phyloP scores from a whole-genome alignment of 2,888 invertebrate genomes.

The Dexiosoma caninum region DNA sequence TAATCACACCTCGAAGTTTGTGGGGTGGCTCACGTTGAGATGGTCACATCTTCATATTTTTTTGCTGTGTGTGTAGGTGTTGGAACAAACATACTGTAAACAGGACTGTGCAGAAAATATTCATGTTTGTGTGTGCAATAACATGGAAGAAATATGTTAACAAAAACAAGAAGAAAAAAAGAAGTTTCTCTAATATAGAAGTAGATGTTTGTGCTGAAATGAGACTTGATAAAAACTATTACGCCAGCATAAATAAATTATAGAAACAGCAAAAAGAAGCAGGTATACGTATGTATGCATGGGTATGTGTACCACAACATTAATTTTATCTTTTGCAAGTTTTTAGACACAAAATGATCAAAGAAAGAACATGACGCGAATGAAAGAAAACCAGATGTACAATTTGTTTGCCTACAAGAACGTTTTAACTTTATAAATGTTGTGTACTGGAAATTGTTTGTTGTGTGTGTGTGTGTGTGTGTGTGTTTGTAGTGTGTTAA shows the following conservation, averaged over 20 bases:
- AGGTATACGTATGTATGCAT: background rate
- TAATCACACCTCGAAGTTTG: too few species aligned
- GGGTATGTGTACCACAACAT: background rate
- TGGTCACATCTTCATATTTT: background rate
- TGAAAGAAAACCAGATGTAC: conserved; percentile 34
- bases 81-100: background rate
- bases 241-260: conserved; percentile 15
- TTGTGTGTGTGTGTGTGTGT: background rate
- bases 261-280: background rate
- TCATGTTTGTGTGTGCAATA: background rate
- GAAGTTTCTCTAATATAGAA: conserved; percentile 4
- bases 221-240: conserved; percentile 46
- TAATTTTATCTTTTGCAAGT: background rate
- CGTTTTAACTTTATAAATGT: conserved; percentile 33
- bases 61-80: background rate
- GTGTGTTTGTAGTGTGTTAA: background rate
- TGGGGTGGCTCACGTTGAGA: background rate
- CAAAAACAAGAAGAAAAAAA: background rate
- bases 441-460: conserved; percentile 2
- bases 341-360: background rate
- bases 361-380: background rate
- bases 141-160: background rate
- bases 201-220: conserved; percentile 1
- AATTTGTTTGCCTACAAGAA: conserved; percentile 29
- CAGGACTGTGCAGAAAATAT: background rate